Base-by-base conservation (phyloP, 2,797 vertebrate species). In the Pangasius djambal region DNA sequence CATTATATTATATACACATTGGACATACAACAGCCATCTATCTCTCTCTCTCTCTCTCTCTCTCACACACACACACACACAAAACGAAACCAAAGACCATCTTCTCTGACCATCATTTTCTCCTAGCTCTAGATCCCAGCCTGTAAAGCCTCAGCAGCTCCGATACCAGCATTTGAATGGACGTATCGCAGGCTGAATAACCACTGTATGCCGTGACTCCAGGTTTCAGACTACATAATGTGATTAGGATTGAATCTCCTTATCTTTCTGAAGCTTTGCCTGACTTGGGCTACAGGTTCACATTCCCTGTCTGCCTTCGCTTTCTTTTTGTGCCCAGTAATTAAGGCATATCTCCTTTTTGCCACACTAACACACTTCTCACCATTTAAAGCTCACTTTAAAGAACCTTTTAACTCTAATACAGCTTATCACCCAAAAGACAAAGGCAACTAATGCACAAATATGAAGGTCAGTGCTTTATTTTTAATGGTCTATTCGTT, bases 161-260 rank as follows among this genome's bases (percentile, higher is more conserved):
- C 9, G 57, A 89, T 89, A 61, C 48, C 16, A 79, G 44, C 52
- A 87, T 77, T 82, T 89, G 78, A 90, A 91, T 88, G 83, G 88
- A 89, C 89, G 83, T 89, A 87, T 92, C 44, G 44, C 65, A 69
- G 87, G 88, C 87, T 89, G 88, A 91, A 89, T 90, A 91, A 91
- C 81, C 72, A 87, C 89, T 92, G 92, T 91, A 92, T 88, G 74
- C 74, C 79, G 84, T 88, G 78, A 90, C 89, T 90, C 77, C 86
- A 83, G 91, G 88, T 91, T 90, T 91, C 87, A 89, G 89, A 86
- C 88, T 87, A 55, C 87, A 61, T 93, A 92, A 93, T 91, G 90
- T 86, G 86, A 89, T 90, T 92, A 89, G 86, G 90, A 92, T 91
- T 92, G 90, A 90, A 91, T 90, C 87, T 88, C 55, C 50, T 84